Evolutionary conservation across 35 echinoderm and acorn worm genomes (phyloP).

Genomic region (Stichopus chloronotus): DNA sequence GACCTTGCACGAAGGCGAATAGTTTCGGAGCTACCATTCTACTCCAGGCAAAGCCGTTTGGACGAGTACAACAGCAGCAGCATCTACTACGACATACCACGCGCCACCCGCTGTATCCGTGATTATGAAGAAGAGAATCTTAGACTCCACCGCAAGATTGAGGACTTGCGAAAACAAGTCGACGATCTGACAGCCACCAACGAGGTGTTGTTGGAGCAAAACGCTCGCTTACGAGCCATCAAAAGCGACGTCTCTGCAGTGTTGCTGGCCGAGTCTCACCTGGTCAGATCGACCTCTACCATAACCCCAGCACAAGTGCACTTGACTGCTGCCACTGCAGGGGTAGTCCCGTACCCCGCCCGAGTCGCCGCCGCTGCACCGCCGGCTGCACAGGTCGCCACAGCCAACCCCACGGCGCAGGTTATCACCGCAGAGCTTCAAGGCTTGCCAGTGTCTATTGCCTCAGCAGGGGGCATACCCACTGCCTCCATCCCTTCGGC

Average conservation of each 20-base stretch:
- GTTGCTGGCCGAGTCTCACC: slow-evolving; percentile 76
- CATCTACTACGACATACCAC: slow-evolving; percentile 26
- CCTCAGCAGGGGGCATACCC: slow-evolving; percentile 18
- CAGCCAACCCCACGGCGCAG: slow-evolving; percentile 22
- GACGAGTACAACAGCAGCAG: slow-evolving; percentile 33
- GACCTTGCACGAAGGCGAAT: slow-evolving; percentile 71
- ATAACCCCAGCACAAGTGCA: slow-evolving; percentile 68
- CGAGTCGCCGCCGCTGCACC: slow-evolving; percentile 31
- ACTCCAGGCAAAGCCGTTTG: slow-evolving; percentile 13
- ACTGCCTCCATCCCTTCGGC: slow-evolving; percentile 50
- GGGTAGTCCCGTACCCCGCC: slow-evolving; percentile 64
- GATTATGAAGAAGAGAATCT: slow-evolving; percentile 93
- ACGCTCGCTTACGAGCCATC: slow-evolving; percentile 84
- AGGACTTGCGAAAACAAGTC: slow-evolving; percentile 85
- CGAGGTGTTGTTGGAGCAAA: slow-evolving; percentile 96
- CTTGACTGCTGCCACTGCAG: slow-evolving; percentile 63
- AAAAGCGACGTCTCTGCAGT: slow-evolving; percentile 65
- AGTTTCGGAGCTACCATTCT: background rate
- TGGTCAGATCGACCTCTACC: slow-evolving; percentile 65
- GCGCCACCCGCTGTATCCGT: slow-evolving; percentile 34
- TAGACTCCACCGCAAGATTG: slow-evolving; percentile 78
- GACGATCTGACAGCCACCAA: slow-evolving; percentile 89
- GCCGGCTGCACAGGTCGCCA: slow-evolving; percentile 12
- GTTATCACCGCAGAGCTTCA: slow-evolving; percentile 55
- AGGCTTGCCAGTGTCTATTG: slow-evolving; percentile 48